A percentile compares a stretch with the other conserved stretches of the same genome.
Conservation (phyloP, 1,140 invertebrate genomes). For the Pseudomyrmex dendroicus region DNA sequence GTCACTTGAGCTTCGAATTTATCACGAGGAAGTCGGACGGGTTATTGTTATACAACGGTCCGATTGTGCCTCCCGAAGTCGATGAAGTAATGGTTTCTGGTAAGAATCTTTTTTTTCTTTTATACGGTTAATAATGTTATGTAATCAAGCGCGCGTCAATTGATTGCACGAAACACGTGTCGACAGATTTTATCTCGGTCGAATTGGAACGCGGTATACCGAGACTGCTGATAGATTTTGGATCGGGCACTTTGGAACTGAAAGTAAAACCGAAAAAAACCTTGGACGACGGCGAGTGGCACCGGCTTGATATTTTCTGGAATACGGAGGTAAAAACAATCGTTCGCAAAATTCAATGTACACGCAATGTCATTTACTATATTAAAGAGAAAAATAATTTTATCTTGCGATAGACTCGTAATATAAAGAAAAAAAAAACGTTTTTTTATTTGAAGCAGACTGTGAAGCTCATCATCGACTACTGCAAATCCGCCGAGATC, state of each 20-base stretch:
- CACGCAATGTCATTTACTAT: neutral
- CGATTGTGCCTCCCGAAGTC: constrained; percentile 95
- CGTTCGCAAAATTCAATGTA: neutral
- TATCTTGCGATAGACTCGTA: neutral
- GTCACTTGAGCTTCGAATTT: constrained; percentile 97
- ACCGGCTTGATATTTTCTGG: constrained; percentile 97
- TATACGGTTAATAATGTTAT: neutral
- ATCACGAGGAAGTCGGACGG: constrained; percentile 96
- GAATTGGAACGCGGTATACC: constrained; percentile 97
- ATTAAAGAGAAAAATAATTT: no score
- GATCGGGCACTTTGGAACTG: constrained; percentile 96
- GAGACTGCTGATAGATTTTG: constrained; percentile 96
- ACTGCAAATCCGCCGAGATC: constrained; percentile 94
- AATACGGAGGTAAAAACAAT: constrained; percentile 90
- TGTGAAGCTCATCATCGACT: constrained; percentile 96
- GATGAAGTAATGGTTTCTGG: constrained; percentile 95
- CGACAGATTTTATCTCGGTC: constrained; percentile 94
- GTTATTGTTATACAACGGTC: constrained; percentile 98
- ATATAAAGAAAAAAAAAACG: constrained; percentile 4
- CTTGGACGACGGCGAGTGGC: constrained; percentile 98
- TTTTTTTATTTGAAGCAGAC: constrained; percentile 82
- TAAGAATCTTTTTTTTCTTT: constrained; percentile 66
- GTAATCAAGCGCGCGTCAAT: neutral
- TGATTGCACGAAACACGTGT: neutral
- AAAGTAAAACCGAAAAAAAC: constrained; percentile 94